Evolutionary conservation across 2,113 vertebrate species (phyloP).

Genomic region (Vidua macroura): DNA sequence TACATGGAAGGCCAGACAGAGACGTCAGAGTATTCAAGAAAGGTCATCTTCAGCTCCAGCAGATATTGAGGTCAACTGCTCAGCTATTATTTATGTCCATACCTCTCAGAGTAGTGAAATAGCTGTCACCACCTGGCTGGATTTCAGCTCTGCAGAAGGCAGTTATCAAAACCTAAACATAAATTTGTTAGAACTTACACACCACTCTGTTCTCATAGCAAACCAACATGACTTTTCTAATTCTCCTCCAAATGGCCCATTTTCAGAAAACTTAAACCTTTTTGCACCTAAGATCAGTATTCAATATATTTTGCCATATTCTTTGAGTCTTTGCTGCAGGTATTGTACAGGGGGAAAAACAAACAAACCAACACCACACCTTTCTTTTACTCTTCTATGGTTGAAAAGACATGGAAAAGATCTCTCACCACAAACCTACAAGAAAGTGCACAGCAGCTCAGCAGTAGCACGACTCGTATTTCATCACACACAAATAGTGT

Average conservation of each 20-base stretch:
- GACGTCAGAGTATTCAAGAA: not conserved
- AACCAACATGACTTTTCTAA: not conserved
- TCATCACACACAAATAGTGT: not conserved
- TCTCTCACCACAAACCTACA: not conserved
- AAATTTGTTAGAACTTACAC: not conserved
- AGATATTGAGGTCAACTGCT: not conserved
- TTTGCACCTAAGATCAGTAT: not conserved
- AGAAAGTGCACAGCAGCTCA: not conserved
- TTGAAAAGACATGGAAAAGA: constrained; percentile 4
- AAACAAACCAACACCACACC: not conserved
- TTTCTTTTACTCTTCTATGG: not conserved
- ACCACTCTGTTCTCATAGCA: not conserved
- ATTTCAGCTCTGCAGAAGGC: not conserved
- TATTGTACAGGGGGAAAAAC: not conserved
- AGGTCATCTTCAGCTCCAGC: not conserved
- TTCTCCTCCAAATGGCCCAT: not conserved
- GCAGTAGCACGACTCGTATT: not conserved
- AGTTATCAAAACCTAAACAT: not conserved
- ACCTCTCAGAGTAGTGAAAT: not conserved
- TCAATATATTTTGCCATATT: not conserved
- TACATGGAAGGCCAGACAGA: not conserved
- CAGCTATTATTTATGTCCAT: not conserved
- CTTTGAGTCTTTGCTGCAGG: not conserved
- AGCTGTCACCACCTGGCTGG: not conserved
- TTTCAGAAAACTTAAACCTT: not conserved